Evolutionary conservation across 1,140 invertebrate species (phyloP).

Genomic region (Littorina saxatilis): DNA sequence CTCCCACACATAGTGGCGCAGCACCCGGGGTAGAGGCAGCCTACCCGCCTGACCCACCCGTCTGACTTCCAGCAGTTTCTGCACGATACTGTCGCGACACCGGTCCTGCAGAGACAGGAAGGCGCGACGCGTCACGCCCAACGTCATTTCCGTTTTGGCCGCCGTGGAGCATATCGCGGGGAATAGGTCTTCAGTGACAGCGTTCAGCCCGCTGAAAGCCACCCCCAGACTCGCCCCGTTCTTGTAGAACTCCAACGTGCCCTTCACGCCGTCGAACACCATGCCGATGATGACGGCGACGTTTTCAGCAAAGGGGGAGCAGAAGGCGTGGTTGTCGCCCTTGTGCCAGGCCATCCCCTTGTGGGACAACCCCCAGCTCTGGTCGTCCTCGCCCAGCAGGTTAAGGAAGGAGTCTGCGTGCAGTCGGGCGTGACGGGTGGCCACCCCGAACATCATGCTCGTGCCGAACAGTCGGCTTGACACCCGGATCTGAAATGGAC

Average conservation of each 20-base stretch:
- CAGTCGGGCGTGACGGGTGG: slow-evolving; percentile 80
- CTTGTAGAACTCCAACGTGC: slow-evolving; percentile 85
- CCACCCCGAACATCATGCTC: slow-evolving; percentile 87
- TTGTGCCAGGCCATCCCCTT: slow-evolving; percentile 85
- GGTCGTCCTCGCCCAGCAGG: slow-evolving; percentile 81
- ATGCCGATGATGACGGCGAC: slow-evolving; percentile 81
- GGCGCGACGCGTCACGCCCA: slow-evolving; percentile 79
- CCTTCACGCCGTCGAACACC: slow-evolving; percentile 83
- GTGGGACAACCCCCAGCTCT: slow-evolving; percentile 86
- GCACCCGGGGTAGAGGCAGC: slow-evolving; percentile 19
- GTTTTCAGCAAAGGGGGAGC: slow-evolving; percentile 84
- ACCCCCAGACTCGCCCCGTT: slow-evolving; percentile 82
- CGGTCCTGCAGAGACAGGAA: slow-evolving; percentile 83
- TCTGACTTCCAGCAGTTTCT: not conserved
- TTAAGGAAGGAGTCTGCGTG: slow-evolving; percentile 84
- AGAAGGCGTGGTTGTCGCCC: slow-evolving; percentile 79
- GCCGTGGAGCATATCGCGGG: slow-evolving; percentile 85
- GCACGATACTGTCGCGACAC: slow-evolving; percentile 69
- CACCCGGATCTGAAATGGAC: slow-evolving; percentile 18
- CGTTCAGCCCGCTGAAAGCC: slow-evolving; percentile 77
- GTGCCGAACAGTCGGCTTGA: slow-evolving; percentile 82
- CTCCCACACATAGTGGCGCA: slow-evolving; percentile 20
- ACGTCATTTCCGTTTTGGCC: slow-evolving; percentile 85
- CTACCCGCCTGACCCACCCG: not conserved
- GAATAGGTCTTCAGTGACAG: slow-evolving; percentile 79